Percentiles rank a stretch among this genome's conserved stretches.
These are phyloP conservation scores for Gymnogyps californianus DNA, from an alignment of 2,113 vertebrate species.

Conservation along the genomic window DNA sequence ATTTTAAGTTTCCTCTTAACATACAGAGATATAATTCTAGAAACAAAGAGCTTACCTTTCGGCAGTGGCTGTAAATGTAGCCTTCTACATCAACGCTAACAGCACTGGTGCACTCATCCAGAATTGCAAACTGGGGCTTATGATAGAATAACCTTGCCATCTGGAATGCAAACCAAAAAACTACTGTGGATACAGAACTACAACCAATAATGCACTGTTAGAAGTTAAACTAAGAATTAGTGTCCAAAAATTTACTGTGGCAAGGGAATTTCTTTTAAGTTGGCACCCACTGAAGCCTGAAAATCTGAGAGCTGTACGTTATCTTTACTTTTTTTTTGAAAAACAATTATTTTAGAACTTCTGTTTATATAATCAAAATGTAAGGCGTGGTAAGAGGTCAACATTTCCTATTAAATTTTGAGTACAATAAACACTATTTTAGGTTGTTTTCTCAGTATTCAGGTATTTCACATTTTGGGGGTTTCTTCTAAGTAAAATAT, in stretches of 20 bases:
- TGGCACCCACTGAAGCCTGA: background rate
- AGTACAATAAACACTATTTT: background rate
- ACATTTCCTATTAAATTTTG: background rate
- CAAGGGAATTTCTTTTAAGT: background rate
- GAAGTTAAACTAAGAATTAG: background rate
- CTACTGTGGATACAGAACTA: background rate
- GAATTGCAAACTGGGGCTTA: conserved; percentile 97
- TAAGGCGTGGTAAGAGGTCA: background rate
- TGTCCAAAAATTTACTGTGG: background rate
- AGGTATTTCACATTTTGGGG: background rate
- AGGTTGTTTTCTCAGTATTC: background rate
- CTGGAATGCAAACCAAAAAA: conserved; percentile 68
- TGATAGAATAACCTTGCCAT: conserved; percentile 98
- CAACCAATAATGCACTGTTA: background rate
- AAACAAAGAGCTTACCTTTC: conserved; percentile 78
- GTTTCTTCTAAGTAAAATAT: background rate
- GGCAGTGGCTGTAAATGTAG: conserved; percentile 95
- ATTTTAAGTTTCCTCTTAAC: background rate
- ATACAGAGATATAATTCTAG: background rate
- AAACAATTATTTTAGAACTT: background rate
- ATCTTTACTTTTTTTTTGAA: background rate
- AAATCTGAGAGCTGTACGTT: background rate
- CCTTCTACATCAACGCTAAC: conserved; percentile 97
- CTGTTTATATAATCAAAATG: background rate
- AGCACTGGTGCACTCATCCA: conserved; percentile 98